Evolutionary conservation across 2,113 vertebrate genomes (phyloP).

Genomic region (Corydoras sp.): DNA sequence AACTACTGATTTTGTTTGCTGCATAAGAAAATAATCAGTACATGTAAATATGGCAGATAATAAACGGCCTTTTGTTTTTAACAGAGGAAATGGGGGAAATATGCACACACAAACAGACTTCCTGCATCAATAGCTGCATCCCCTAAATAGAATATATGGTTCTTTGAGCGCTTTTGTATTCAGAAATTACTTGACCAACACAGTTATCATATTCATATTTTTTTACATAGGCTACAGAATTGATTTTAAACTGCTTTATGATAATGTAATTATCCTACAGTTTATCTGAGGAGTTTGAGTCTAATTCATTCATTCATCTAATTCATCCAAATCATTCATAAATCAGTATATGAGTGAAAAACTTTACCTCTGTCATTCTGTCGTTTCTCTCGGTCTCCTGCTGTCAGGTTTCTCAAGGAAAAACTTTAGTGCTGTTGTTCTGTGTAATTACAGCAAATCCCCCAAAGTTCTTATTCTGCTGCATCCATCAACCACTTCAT

Average conservation of each 20-base stretch:
- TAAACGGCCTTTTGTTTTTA: conserved; percentile 62
- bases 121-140: conserved; percentile 55
- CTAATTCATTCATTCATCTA: too few species aligned
- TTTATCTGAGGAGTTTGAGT: too few species aligned
- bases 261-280: too few species aligned
- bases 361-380: conserved; percentile 55
- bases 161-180: too few species aligned
- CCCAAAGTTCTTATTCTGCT: background rate
- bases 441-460: conserved; percentile 27
- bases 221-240: too few species aligned
- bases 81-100: conserved; percentile 64
- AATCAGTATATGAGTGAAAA: background rate
- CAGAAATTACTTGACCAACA: too few species aligned
- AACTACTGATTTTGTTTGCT: too few species aligned
- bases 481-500: background rate
- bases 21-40: background rate
- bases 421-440: conserved; percentile 29
- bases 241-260: too few species aligned
- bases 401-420: background rate
- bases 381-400: background rate
- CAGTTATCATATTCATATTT: too few species aligned
- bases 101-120: conserved; percentile 51
- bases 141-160: conserved; percentile 8
- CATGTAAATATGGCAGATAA: conserved; percentile 31
- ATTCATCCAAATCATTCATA: background rate